Percentiles rank a stretch among this genome's conserved stretches.
Conservation (phyloP, 2,888 invertebrate genomes). For the Notocelia uddmanniana region DNA sequence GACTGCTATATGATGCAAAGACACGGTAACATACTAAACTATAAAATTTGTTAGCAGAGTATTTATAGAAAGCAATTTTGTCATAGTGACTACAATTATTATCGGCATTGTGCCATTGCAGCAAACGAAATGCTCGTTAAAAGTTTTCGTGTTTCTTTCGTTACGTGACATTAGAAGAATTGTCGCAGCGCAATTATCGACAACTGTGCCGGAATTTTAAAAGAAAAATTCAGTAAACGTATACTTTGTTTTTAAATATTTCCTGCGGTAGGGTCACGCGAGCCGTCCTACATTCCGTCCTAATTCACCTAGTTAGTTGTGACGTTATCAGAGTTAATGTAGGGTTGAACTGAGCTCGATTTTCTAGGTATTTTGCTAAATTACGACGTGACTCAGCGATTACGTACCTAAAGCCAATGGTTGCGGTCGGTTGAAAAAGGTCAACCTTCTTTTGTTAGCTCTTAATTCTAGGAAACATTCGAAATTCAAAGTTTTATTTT, state of each 20-base stretch:
- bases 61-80: neutral
- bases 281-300: conserved; percentile 58
- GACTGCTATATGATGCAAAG: neutral
- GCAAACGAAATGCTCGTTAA: conserved; percentile 17
- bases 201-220: conserved; percentile 26
- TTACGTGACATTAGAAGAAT: conserved; percentile 40
- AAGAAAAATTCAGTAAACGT: conserved; percentile 23
- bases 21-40: neutral
- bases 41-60: neutral
- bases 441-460: conserved; percentile 23
- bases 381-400: conserved; percentile 35
- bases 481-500: conserved; percentile 3
- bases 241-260: conserved; percentile 32
- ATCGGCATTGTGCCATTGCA: neutral
- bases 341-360: conserved; percentile 26
- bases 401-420: conserved; percentile 10
- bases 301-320: conserved; percentile 50
- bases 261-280: conserved; percentile 56
- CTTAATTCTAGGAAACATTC: conserved; percentile 2
- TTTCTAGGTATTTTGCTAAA: conserved; percentile 35
- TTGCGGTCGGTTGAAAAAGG: conserved; percentile 28
- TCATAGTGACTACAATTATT: neutral
- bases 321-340: conserved; percentile 31
- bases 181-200: conserved; percentile 44
- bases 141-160: conserved; percentile 26